A percentile compares a stretch with the other conserved stretches of the same genome.
Conservation (phyloP, 2,888 invertebrate genomes). For the Autographa gamma region DNA sequence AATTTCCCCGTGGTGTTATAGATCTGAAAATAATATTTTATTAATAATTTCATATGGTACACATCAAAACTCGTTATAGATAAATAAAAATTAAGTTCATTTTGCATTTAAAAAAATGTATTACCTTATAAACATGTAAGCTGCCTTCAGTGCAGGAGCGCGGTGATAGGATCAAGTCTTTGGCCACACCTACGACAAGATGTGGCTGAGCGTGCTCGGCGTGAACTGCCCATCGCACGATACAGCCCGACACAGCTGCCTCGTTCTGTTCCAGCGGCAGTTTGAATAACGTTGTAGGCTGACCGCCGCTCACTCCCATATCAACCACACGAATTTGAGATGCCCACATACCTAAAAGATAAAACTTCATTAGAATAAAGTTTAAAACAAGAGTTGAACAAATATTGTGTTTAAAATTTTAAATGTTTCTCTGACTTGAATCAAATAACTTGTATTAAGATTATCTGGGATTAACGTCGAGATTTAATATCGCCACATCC, state of each 20-base stretch:
- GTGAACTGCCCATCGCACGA: conserved; percentile 93
- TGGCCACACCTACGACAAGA: conserved; percentile 96
- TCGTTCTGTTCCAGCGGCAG: conserved; percentile 98
- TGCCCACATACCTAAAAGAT: conserved; percentile 95
- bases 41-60: background rate
- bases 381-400: background rate
- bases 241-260: conserved; percentile 96
- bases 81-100: too few relatives aligned
- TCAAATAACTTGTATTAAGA: conserved; percentile 81
- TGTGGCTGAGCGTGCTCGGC: conserved; percentile 83
- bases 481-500: conserved; percentile 84
- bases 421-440: conserved; percentile 84
- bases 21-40: conserved; percentile 75
- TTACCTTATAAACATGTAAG: conserved; percentile 95
- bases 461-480: conserved; percentile 87
- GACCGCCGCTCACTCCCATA: conserved; percentile 89
- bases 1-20: conserved; percentile 94
- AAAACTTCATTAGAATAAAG: too few relatives aligned
- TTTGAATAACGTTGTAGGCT: conserved; percentile 93
- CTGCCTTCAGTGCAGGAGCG: conserved; percentile 94
- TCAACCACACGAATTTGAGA: conserved; percentile 96
- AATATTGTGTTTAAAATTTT: background rate
- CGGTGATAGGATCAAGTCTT: conserved; percentile 96
- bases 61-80: too few relatives aligned
- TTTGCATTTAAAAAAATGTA: background rate